These are phyloP conservation scores for Telmatherina bonti DNA, from an alignment of 2,797 vertebrate genomes.

Conservation along the genomic window DNA sequence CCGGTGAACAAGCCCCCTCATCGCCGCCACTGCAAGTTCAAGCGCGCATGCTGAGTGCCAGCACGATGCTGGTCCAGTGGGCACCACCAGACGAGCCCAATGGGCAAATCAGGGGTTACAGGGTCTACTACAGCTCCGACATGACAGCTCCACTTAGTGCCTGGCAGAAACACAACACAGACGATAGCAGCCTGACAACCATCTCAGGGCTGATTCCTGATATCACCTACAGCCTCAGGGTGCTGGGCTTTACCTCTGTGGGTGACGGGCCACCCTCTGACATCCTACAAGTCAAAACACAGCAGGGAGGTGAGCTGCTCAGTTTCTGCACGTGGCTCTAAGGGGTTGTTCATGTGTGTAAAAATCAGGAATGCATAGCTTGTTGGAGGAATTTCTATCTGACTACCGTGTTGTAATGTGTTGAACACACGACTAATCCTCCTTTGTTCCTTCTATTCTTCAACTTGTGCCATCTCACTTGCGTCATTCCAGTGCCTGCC, in stretches of 20 bases:
- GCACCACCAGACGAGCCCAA: slow-evolving; percentile 94
- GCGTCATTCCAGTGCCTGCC: slow-evolving; percentile 85
- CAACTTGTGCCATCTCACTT: slow-evolving; percentile 12
- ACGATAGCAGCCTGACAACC: slow-evolving; percentile 92
- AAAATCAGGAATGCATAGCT: not conserved
- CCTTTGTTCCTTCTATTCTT: slow-evolving; percentile 6
- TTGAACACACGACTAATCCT: slow-evolving; percentile 4
- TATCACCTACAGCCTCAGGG: slow-evolving; percentile 94
- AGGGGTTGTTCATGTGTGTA: slow-evolving; percentile 13
- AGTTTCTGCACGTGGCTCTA: not conserved
- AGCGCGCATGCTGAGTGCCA: slow-evolving; percentile 94
- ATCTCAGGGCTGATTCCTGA: slow-evolving; percentile 92
- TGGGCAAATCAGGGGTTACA: slow-evolving; percentile 92
- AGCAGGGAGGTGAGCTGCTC: slow-evolving; percentile 91
- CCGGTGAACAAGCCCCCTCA: slow-evolving; percentile 94
- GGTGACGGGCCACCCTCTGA: slow-evolving; percentile 93
- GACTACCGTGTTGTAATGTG: not conserved
- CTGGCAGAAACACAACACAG: slow-evolving; percentile 96
- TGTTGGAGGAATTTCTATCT: not conserved
- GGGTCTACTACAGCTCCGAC: slow-evolving; percentile 92
- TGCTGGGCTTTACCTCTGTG: slow-evolving; percentile 94
- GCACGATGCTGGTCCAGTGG: slow-evolving; percentile 97
- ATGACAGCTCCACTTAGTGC: slow-evolving; percentile 87
- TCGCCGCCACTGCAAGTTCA: slow-evolving; percentile 92
- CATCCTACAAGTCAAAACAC: slow-evolving; percentile 94